Base-by-base conservation (phyloP, 2,113 vertebrate species). In the Falco punctatus region DNA sequence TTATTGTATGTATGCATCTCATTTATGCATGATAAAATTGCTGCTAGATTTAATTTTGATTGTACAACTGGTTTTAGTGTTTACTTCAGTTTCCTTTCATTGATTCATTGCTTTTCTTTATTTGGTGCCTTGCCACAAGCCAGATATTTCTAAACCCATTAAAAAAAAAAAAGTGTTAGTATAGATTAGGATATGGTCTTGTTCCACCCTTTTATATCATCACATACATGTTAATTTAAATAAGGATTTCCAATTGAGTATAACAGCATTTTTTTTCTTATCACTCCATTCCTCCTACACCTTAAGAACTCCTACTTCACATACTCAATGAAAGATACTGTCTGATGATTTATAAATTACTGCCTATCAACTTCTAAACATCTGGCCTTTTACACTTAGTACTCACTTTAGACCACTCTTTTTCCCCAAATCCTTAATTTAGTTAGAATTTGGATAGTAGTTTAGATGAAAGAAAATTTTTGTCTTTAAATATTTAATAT, bases 11-110 rank as follows among this genome's bases (percentile, higher is more conserved):
- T 8, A 44, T 88, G 54, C 9, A 72, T 83, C 71, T 78, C 79
- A 91, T 59, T 96, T 96, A 78, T 46, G 5, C 13, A 35, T 13
- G 27, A 83, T 74, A 65, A 93, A 95, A 81, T 58, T 58, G 38
- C 23, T 80, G 52, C 54, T 70, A 61, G 32, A 73, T 92, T 96
- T 84, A 33, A 66, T 90, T 97, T 96, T 96, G 71, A 81, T 67
- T 96, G 80, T 82, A 78, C 14, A 90, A 55, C 20, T 70, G 4
- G 69, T 92, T 78, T 81, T 59, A 74, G n/a, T 54, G 46, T 96
- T 95, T 93, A 19, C 20, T 71, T 92, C n/a, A 74, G 40, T 18
- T 80, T 94, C 44, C 57, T 96, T 95, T 88, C 64, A 58, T 74
- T 72, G 55, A 94, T 81, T 87, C 20, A 80, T 35, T 93, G 8